These are phyloP conservation scores for Brachionus plicatilis DNA, from an alignment of 1,140 invertebrate species.

Conservation along the genomic window DNA sequence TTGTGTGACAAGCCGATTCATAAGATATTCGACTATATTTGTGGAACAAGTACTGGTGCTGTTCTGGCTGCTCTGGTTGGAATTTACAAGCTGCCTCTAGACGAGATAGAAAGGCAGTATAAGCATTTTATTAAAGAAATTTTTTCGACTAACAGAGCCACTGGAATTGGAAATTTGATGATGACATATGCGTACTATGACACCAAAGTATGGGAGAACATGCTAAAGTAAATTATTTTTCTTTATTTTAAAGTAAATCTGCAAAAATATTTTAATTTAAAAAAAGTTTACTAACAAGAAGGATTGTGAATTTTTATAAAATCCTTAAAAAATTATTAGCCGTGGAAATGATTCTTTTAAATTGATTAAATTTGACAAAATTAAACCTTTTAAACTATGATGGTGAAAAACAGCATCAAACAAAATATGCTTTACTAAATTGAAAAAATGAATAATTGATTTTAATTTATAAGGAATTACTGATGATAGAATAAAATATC, in stretches of 20 bases:
- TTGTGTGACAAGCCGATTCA: constrained; percentile 58
- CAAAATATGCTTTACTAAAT: too few relatives aligned
- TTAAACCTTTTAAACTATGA: too few relatives aligned
- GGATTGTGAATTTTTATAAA: too few relatives aligned
- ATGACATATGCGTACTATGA: constrained; percentile 85
- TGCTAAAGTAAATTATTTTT: constrained; percentile 61
- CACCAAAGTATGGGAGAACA: constrained; percentile 73
- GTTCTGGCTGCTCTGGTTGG: constrained; percentile 54
- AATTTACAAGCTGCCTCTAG: constrained; percentile 60
- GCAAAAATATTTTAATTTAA: too few relatives aligned
- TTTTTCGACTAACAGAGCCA: constrained; percentile 66
- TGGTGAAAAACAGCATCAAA: too few relatives aligned
- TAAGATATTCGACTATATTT: constrained; percentile 76
- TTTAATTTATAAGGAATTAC: too few relatives aligned
- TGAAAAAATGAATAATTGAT: too few relatives aligned
- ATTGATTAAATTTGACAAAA: too few relatives aligned
- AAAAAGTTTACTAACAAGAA: too few relatives aligned
- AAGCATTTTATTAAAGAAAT: constrained; percentile 65
- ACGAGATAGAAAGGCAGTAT: constrained; percentile 65
- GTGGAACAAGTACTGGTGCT: constrained; percentile 79
- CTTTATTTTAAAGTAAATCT: not conserved
- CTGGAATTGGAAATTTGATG: constrained; percentile 71
- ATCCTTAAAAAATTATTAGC: too few relatives aligned
- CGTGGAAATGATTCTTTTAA: too few relatives aligned
- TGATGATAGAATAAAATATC: too few relatives aligned